Percentiles rank a stretch among this genome's conserved stretches.
Conservation (phyloP, 2,113 vertebrate species). For the Semnopithecus entellus region DNA sequence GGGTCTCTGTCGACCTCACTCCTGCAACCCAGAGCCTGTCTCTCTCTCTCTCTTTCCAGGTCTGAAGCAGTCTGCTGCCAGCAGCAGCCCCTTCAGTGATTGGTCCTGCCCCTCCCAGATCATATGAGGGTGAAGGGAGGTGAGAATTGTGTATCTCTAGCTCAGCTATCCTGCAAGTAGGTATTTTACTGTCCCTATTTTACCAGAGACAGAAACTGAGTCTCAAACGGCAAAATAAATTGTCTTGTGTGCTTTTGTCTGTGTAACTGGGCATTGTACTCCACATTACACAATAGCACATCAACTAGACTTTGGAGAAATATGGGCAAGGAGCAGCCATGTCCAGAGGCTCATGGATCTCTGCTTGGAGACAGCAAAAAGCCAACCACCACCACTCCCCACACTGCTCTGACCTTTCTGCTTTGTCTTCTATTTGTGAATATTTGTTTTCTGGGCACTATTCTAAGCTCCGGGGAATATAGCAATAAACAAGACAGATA, state of each 20-base stretch:
- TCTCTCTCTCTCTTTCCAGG: not conserved
- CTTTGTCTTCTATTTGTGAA: not conserved
- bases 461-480: not conserved
- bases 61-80: not conserved
- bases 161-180: not conserved
- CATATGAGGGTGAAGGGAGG: not conserved
- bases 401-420: not conserved
- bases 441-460: not conserved
- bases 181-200: not conserved
- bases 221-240: not conserved
- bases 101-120: not conserved
- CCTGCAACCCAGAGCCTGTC: not conserved
- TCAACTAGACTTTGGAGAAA: not conserved
- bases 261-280: not conserved
- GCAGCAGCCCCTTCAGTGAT: too few relatives aligned
- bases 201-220: not conserved
- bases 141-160: not conserved
- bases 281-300: not conserved
- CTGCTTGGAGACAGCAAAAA: not conserved
- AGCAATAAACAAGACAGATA: not conserved
- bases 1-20: not conserved
- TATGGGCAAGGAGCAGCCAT: too few relatives aligned
- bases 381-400: not conserved
- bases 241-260: not conserved
- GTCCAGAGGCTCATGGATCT: not conserved